Base-by-base conservation (phyloP, 1,140 invertebrate genomes). In the Pomacea maculata region DNA sequence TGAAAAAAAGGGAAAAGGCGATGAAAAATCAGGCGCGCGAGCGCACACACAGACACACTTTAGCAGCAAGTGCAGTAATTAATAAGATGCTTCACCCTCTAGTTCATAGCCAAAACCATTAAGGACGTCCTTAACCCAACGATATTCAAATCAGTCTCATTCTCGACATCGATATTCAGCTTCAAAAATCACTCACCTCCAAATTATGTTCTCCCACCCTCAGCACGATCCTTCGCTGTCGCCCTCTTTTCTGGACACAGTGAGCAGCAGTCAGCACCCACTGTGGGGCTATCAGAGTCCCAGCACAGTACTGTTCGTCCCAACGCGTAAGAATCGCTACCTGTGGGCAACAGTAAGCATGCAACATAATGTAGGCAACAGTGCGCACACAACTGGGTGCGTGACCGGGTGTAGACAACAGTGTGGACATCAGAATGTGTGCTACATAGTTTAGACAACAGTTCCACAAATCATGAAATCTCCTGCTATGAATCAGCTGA, bases 201-300 rank as follows among this genome's bases (percentile, higher is more conserved):
- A 83, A 65, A 91, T 99, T 96, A 87, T 98, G 96, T 88, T 98
- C 97, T 14, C 96, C 97, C 12, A 98, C 92, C 21, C 95, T 93
- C 21, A 97, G 95, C 83, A 94, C 95, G 9, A 98, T 93, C 19
- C 94, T 93, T 83, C 94, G 78, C 57, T 82, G 82, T 45, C 85
- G 82, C 17, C 85, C 86, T 67, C 86, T 87, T 79, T 88, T 95
- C 78, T 95, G 95, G 17, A 94, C 94, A 90, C 97, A 98, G 89
- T 98, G 97, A 1, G 96, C 96, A 0, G 97, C 97, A 1, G 97
- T 98, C 45, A 98, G 91, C 17, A 98, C 95, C 96, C 97, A 98
- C 45, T 94, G 92, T 0, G 95, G 94, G 1, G 95, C 94, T 64
- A 99, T 94, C 34, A 99, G 88, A 7, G 97, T 98, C 10, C 97